These are phyloP conservation scores for Cephonodes hylas DNA, from an alignment of 2,888 invertebrate genomes.

Conservation along the genomic window DNA sequence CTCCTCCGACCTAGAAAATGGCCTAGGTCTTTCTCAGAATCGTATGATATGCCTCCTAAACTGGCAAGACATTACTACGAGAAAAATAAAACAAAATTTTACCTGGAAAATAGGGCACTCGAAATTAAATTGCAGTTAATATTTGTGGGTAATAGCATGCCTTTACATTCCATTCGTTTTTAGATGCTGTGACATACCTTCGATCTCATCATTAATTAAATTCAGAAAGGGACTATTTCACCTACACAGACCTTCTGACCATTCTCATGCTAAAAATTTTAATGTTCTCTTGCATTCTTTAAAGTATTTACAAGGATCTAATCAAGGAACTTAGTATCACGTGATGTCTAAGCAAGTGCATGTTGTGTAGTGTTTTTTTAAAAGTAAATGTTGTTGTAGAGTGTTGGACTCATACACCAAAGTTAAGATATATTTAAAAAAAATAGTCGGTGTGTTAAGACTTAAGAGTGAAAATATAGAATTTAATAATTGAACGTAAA, in stretches of 20 bases:
- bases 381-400: no score
- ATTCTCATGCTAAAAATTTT: background rate
- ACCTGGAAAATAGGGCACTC: background rate
- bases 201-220: background rate
- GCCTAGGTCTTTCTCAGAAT: conserved; percentile 80
- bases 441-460: no score
- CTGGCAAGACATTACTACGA: conserved; percentile 9
- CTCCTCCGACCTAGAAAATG: conserved; percentile 75
- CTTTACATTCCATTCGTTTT: background rate
- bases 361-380: background rate
- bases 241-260: background rate
- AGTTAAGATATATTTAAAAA: no score
- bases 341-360: background rate
- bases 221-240: background rate
- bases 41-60: conserved; percentile 14
- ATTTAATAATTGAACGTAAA: no score
- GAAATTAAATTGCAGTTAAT: background rate
- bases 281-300: background rate
- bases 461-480: no score
- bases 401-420: no score
- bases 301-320: background rate
- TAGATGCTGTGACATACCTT: background rate
- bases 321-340: background rate
- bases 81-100: background rate
- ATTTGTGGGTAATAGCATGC: background rate